Evolutionary conservation across 2,888 invertebrate genomes (phyloP), one percentile per base, ranked within the genome.

Genomic region (Dilophus febrilis): DNA sequence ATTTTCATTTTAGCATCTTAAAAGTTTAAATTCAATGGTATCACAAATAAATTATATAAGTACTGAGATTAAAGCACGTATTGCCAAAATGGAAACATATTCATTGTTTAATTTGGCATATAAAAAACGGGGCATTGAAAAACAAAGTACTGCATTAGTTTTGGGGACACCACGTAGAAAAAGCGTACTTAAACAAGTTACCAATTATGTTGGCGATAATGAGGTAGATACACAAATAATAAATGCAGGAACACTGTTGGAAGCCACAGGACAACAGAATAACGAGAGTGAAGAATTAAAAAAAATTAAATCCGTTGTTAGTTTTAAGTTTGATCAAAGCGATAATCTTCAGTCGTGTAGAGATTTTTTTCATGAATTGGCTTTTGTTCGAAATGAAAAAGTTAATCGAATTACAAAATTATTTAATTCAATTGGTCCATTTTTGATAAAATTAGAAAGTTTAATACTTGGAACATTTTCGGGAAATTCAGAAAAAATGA

Each of bases 371-470:
- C 69, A 70, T 38, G 68, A 73, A 46, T 66, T 91, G 44, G 77
- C 80, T 42, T 64, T 66, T 26, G 71, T 74, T 42, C 70, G 90
- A 2, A 70, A 74, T 1, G 72, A 76, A 41, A 74, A 79, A 37
- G 65, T 80, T 6, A 72, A 76, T 2, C 60, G 67, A 5, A 68
- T 91, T 56, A 66, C 74, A 1, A 72, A 75, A 37, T 70, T 78
- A n/a, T 87, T 87, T 55, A 72, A 78, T 35, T 79, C 82, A 1
- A 67, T 87, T 34, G 80, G 83, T 0, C 86, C 88, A 0, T 74
- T 87, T 41, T 65, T 92, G 12, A 76, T 79, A 50, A 91, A 91
- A 61, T 59, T 91, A 45, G 91, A 92, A 61, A 82, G 81, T 45
- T 63, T 91, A 28, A 81, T 88, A 2, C 68, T 86, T 16, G 78